Evolutionary conservation across 2,888 invertebrate species (phyloP), one percentile per base, ranked within the genome.

Genomic region (Eupithecia pulchellata): DNA sequence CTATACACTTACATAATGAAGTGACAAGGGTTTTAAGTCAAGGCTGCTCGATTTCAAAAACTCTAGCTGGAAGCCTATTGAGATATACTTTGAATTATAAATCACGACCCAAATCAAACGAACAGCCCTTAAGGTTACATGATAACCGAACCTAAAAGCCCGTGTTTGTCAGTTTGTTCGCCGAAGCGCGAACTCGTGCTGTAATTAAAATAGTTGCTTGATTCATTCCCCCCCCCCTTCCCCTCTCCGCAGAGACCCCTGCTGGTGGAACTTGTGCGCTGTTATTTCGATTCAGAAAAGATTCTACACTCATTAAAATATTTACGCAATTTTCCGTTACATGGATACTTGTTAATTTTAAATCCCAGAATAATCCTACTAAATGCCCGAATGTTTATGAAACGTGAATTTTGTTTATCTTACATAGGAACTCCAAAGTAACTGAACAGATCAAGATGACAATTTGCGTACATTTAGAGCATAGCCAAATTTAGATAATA

Each of bases 121-220:
- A 57, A 29, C 2, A 57, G 57, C 27, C 27, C 13, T 13, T 13
- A 27, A 32, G n/a, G 11, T 20, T 20, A 32, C 14, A 58, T 30
- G 5, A 25, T 32, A 36, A 34, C 20, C 55, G 14, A 52, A 57
- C 25, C 63, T 17, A 66, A 71, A 64, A 67, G 42, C 9, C 55
- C 32, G 52, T 61, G 68, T 68, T 61, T 67, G 68, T 64, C 66
- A 66, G 66, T 67, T 67, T 66, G 64, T 64, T 27, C 36, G 52
- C 60, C 62, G 68, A 71, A 60, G 39, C 60, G 39, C 61, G 25
- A 39, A 30, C 62, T 55, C 34, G 66, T 27, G 66, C 63, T 63
- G 71, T 75, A 77, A 78, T 78, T 77, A 77, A 76, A 78, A 77
- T 77, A 78, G 76, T 77, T 78, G 32, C 30, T 62, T 69, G 71